Conservation (phyloP, 2,797 vertebrate genomes). For the Sebastes hubbsi region DNA sequence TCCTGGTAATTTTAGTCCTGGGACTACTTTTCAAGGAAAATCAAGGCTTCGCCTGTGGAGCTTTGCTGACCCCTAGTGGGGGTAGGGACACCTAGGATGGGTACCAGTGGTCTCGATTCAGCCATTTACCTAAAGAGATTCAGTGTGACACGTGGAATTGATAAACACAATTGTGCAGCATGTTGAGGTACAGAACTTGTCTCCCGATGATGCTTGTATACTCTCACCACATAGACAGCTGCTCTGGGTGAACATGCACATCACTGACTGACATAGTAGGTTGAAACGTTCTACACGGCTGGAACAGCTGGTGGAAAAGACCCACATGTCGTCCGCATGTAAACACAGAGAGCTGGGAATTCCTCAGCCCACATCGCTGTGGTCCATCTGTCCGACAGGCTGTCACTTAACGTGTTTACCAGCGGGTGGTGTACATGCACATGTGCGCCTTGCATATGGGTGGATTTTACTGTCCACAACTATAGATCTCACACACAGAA, state of each 20-base stretch:
- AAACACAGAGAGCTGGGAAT: conserved; percentile 28
- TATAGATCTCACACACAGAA: background rate
- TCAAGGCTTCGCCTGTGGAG: too few species aligned
- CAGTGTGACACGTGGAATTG: background rate
- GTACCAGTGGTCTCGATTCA: background rate
- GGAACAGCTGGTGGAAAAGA: conserved; percentile 42
- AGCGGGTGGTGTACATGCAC: background rate
- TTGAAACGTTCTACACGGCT: background rate
- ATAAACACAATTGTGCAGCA: background rate
- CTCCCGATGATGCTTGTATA: background rate
- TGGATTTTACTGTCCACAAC: background rate
- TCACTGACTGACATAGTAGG: background rate
- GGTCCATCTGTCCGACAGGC: conserved; percentile 4
- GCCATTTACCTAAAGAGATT: background rate
- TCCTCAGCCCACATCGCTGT: background rate
- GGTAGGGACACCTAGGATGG: too few species aligned
- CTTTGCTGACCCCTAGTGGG: too few species aligned
- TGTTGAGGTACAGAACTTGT: background rate
- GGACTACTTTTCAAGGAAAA: too few species aligned
- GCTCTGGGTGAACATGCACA: conserved; percentile 1
- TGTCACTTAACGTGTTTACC: background rate
- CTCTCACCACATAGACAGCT: conserved; percentile 4
- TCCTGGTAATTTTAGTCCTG: background rate
- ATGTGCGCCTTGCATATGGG: background rate
- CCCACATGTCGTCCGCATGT: conserved; percentile 9